Conservation (phyloP, 1,140 invertebrate species). For the Tetranychus cinnabarinus region DNA sequence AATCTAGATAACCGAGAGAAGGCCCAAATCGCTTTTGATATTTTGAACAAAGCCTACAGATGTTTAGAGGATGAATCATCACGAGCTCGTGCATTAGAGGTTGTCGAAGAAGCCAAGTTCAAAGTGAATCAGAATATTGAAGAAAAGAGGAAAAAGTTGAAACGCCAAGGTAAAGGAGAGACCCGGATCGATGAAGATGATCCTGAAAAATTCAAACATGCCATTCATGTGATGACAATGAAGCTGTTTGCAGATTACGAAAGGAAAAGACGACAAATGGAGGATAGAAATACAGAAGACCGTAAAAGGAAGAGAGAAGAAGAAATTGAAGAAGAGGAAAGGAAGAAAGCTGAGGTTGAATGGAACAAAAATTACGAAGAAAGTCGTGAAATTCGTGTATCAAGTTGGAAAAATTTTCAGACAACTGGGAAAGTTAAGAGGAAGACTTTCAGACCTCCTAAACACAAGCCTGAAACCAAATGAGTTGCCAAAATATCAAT, state of each 20-base stretch:
- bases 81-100: slow-evolving; percentile 74
- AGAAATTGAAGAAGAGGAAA: slow-evolving; percentile 75
- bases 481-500: not conserved
- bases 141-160: slow-evolving; percentile 79
- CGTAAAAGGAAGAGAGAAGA: slow-evolving; percentile 75
- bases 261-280: slow-evolving; percentile 48
- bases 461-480: slow-evolving; percentile 25
- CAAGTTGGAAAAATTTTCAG: slow-evolving; percentile 87
- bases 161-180: slow-evolving; percentile 57
- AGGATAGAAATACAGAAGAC: slow-evolving; percentile 72
- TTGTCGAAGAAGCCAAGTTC: slow-evolving; percentile 79
- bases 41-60: slow-evolving; percentile 89
- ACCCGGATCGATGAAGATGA: slow-evolving; percentile 77
- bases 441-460: slow-evolving; percentile 62
- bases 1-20: slow-evolving; percentile 84
- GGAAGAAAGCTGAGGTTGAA: slow-evolving; percentile 62
- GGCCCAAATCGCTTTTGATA: slow-evolving; percentile 51
- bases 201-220: slow-evolving; percentile 68
- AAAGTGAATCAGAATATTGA: slow-evolving; percentile 38
- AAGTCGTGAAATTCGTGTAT: slow-evolving; percentile 71
- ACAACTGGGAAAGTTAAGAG: slow-evolving; percentile 39
- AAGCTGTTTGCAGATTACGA: slow-evolving; percentile 96
- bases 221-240: slow-evolving; percentile 90
- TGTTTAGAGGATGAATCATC: slow-evolving; percentile 83
- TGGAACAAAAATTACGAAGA: slow-evolving; percentile 98